These are phyloP conservation scores for Rhodophaea formosa DNA, from an alignment of 2,888 invertebrate genomes.

Conservation along the genomic window DNA sequence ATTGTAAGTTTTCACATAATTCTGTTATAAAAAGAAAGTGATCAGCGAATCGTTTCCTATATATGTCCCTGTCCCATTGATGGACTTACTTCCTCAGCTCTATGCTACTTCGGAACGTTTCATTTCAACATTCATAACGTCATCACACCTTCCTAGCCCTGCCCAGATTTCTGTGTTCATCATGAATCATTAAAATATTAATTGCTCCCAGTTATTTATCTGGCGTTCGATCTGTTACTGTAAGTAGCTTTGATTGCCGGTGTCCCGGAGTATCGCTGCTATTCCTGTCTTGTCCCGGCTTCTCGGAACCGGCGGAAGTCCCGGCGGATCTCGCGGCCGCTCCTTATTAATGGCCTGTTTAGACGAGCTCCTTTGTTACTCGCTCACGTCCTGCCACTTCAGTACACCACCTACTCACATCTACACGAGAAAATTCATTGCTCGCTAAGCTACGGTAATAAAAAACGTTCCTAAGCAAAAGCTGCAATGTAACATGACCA, in stretches of 20 bases:
- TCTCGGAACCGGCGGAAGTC: constrained; percentile 77
- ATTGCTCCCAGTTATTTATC: neutral
- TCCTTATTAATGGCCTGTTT: constrained; percentile 80
- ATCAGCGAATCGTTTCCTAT: too few species aligned
- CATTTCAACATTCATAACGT: too few species aligned
- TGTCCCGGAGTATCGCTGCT: constrained; percentile 54
- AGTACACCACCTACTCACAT: constrained; percentile 41
- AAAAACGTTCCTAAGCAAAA: constrained; percentile 25
- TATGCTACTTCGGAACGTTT: too few species aligned
- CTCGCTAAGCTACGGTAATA: constrained; percentile 30
- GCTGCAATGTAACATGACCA: constrained; percentile 40
- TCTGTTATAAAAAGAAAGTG: too few species aligned
- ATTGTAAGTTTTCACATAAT: too few species aligned
- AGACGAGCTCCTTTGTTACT: constrained; percentile 77
- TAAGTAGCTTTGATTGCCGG: constrained; percentile 43
- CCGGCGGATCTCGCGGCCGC: constrained; percentile 66
- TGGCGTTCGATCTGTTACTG: constrained; percentile 1
- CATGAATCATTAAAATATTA: neutral
- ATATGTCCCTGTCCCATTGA: too few species aligned
- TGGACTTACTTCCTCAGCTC: too few species aligned
- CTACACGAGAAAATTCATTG: constrained; percentile 32
- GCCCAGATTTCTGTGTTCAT: too few species aligned
- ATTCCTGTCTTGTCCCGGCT: constrained; percentile 75
- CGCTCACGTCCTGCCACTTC: constrained; percentile 71
- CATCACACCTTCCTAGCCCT: too few species aligned